phyloP scores from a whole-genome alignment of 2,888 invertebrate species.

The Muschampia plurimacula region DNA sequence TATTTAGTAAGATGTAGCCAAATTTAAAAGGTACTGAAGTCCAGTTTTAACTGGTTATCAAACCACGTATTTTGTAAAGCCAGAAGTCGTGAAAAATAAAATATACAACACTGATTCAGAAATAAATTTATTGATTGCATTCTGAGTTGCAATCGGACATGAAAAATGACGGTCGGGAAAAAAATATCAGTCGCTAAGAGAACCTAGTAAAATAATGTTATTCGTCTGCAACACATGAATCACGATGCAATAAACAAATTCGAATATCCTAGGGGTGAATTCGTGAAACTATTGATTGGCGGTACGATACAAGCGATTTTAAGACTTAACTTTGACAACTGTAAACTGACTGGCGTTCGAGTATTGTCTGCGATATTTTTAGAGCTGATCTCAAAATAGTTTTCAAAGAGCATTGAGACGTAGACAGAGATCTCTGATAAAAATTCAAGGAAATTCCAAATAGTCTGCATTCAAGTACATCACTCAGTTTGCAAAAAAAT shows the following conservation, averaged over 20 bases:
- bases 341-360: conserved; percentile 14
- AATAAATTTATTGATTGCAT: conserved; percentile 33
- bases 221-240: conserved; percentile 83
- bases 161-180: conserved; percentile 27
- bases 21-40: neutral
- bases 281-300: conserved; percentile 47
- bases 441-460: conserved; percentile 84
- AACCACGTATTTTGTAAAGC: neutral
- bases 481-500: conserved; percentile 78
- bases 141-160: conserved; percentile 31
- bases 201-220: conserved; percentile 62
- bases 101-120: conserved; percentile 10
- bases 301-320: conserved; percentile 50
- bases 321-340: conserved; percentile 47
- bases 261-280: conserved; percentile 66
- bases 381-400: conserved; percentile 25
- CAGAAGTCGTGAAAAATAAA: conserved; percentile 16
- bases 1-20: neutral
- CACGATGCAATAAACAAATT: conserved; percentile 78
- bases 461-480: conserved; percentile 82
- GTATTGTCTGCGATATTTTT: conserved; percentile 30
- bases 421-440: conserved; percentile 71
- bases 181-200: conserved; percentile 54
- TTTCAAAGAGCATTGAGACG: conserved; percentile 56
- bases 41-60: neutral